These are phyloP conservation scores for Alauda arvensis DNA, from an alignment of 2,797 vertebrate species.

Conservation along the genomic window DNA sequence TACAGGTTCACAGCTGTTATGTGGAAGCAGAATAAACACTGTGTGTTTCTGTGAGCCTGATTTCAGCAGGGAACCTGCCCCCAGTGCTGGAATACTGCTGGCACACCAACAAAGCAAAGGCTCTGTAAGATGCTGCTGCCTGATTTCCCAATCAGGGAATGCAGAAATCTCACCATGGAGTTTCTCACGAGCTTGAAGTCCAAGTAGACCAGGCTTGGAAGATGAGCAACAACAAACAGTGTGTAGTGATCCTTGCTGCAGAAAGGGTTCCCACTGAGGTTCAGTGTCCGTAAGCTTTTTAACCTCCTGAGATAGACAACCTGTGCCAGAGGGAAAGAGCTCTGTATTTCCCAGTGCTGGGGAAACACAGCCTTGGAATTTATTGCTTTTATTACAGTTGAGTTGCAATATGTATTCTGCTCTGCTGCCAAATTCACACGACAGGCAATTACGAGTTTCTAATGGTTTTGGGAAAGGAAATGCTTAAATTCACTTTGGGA, in stretches of 20 bases:
- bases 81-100: neutral
- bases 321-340: constrained; percentile 60
- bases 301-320: constrained; percentile 83
- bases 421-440: neutral
- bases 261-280: constrained; percentile 83
- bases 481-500: neutral
- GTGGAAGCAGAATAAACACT: constrained; percentile 35
- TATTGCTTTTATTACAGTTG: neutral
- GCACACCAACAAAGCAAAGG: neutral
- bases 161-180: constrained; percentile 72
- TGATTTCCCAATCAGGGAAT: neutral
- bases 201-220: constrained; percentile 82
- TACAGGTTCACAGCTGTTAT: constrained; percentile 51
- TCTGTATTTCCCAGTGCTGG: neutral
- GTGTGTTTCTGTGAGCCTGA: neutral
- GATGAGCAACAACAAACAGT: constrained; percentile 76
- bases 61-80: constrained; percentile 36
- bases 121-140: neutral
- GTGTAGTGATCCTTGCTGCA: constrained; percentile 70
- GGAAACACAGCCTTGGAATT: neutral
- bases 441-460: neutral
- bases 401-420: neutral
- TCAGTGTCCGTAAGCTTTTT: constrained; percentile 75
- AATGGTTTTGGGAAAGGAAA: neutral
- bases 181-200: constrained; percentile 79